Conservation (phyloP, 2,888 invertebrate species). For the Heliothis peltigera region DNA sequence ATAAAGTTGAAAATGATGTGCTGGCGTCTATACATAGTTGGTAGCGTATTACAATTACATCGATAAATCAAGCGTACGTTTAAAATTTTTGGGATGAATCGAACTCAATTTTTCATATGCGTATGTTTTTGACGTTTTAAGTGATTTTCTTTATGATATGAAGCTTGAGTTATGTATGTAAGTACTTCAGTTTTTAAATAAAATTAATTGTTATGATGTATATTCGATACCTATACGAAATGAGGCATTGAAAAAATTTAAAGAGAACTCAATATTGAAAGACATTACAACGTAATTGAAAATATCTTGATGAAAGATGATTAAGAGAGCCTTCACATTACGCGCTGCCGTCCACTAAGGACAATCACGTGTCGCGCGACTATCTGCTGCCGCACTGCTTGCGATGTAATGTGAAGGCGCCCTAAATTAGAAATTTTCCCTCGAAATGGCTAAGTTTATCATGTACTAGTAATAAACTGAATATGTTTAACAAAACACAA, state of each 20-base stretch:
- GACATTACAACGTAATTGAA: no score
- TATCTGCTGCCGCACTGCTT: no score
- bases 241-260: no score
- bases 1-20: no score
- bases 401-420: no score
- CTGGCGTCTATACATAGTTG: no score
- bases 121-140: constrained; percentile 36
- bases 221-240: background rate
- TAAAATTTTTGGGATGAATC: background rate
- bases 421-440: constrained; percentile 13
- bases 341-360: no score
- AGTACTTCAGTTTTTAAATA: constrained; percentile 4
- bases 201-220: constrained; percentile 5
- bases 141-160: background rate
- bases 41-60: background rate
- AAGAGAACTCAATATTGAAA: no score
- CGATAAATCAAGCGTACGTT: background rate
- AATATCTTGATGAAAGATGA: no score
- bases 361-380: no score
- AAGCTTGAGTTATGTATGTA: background rate
- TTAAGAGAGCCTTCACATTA: no score
- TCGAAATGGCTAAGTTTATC: constrained; percentile 10
- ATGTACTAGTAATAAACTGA: background rate
- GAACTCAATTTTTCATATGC: constrained; percentile 7
- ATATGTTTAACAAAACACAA: constrained; percentile 13